Evolutionary conservation across 2,888 invertebrate genomes (phyloP), one percentile per base, ranked within the genome.

Genomic region (Camponotus fellah): DNA sequence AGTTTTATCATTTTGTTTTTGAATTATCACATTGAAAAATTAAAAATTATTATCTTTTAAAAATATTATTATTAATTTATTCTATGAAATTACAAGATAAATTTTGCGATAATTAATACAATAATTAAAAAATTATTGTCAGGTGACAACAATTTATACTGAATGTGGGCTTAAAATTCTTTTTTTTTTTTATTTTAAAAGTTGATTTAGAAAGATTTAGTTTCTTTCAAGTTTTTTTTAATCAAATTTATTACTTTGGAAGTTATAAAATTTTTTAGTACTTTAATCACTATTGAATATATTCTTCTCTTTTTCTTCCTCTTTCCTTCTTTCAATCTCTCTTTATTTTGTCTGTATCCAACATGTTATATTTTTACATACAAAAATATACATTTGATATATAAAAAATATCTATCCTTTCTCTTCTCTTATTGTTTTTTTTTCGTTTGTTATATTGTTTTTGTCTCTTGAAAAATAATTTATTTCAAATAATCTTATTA

Each of bases 41-140:
- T n/a, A 34, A 66, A 37, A 4, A 14, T 75, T 62, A 68, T 76
- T 76, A 37, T 6, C 12, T n/a, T n/a, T n/a, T n/a, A n/a, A n/a
- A n/a, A n/a, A n/a, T n/a, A 14, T 75, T 62, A 68, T 76, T 76
- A 37, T 6, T 8, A 4, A 12, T 68, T 49, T 76, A 53, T 53
- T 66, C 4, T 37, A n/a, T n/a, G n/a, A 6, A 76, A 68, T 40
- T 53, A 40, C 17, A 46, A 3, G 26, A 21, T 17, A 65, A 76
- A 76, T 49, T 34, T 68, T 32, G 46, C 3, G 8, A 26, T 53
- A 76, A 76, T 76, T 40, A 10, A 17, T 58, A 72, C 6, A 6
- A n/a, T n/a, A n/a, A n/a, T n/a, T 37, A 53, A 49, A 8, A 49
- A 40, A 60, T 72, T 6, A 0, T 53, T 21, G 6, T 72, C 14